Evolutionary conservation across 2,113 vertebrate genomes (phyloP), one percentile per base, ranked within the genome.

Genomic region (Chunga burmeisteri): DNA sequence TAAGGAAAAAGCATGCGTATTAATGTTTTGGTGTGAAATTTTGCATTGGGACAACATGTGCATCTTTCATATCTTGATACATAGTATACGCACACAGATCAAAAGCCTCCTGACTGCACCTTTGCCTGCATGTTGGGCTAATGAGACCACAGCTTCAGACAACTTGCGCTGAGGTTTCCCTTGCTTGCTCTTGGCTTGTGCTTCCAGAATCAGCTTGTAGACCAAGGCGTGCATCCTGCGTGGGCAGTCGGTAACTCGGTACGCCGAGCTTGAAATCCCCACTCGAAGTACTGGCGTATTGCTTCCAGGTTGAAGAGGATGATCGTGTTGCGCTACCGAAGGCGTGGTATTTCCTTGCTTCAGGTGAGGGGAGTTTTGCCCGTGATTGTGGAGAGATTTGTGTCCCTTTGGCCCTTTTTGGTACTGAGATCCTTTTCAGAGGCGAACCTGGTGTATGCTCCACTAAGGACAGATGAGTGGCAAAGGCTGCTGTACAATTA

Each of bases 101-200:
- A 15, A 56, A 72, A 91, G 16, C 21, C 27, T 36, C 29, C 30
- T 63, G 55, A 30, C 36, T 91, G 90, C 36, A 90, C 1, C 88
- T 95, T 91, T 88, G 44, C 55, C 38, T 82, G 19, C 8, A 7
- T 66, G 80, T 93, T 38, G 13, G 30, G 22, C 59, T 92, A 19
- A 63, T 49, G 86, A 94, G 72, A 77, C 55, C 85, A 50, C 80
- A 36, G 85, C 81, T 97, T 95, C 58, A 92, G 74, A 65, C 29
- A 42, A 14, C 63, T 77, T 68, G 30, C 49, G 50, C 67, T 81
- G 81, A 92, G 80, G 22, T 93, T 96, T 93, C 58, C 50, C 66
- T 81, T 21, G 46, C 50, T 94, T 86, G 5, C 70, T 90, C 20
- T 72, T 86, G 49, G 18, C 53, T 27, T 85, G 4, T 30, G 21